Conservation (phyloP, 2,797 vertebrate species). For the Scomberomorus guttatus region DNA sequence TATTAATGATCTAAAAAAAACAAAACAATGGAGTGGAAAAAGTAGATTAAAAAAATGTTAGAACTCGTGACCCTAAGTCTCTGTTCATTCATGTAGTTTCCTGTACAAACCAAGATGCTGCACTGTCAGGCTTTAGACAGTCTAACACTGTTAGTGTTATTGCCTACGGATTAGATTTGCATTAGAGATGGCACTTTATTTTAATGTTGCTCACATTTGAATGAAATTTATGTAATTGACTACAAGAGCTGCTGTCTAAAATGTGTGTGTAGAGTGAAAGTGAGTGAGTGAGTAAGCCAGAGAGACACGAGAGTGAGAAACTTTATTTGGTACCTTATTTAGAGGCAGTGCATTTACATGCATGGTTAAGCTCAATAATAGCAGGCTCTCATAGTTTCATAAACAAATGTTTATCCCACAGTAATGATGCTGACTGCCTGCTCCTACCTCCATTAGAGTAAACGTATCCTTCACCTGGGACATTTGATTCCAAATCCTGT, state of each 20-base stretch:
- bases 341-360: not conserved
- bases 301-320: not conserved
- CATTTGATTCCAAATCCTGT: not conserved
- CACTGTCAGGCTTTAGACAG: too few species aligned
- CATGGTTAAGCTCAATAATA: not conserved
- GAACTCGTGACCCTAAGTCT: not conserved
- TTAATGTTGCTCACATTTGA: not conserved
- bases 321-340: not conserved
- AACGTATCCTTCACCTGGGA: constrained; percentile 10
- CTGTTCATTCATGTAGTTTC: too few species aligned
- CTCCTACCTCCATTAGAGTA: constrained; percentile 1
- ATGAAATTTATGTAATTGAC: not conserved
- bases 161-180: not conserved
- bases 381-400: not conserved
- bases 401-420: not conserved
- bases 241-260: not conserved
- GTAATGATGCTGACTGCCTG: not conserved
- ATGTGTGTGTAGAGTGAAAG: too few species aligned
- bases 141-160: not conserved
- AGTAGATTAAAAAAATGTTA: not conserved
- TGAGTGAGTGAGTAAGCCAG: too few species aligned
- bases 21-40: not conserved
- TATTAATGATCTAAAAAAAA: not conserved
- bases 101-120: not conserved
- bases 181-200: not conserved